These are phyloP conservation scores for Parapristionchus giblindavisi DNA, from an alignment of 2,888 invertebrate species.

Conservation along the genomic window DNA sequence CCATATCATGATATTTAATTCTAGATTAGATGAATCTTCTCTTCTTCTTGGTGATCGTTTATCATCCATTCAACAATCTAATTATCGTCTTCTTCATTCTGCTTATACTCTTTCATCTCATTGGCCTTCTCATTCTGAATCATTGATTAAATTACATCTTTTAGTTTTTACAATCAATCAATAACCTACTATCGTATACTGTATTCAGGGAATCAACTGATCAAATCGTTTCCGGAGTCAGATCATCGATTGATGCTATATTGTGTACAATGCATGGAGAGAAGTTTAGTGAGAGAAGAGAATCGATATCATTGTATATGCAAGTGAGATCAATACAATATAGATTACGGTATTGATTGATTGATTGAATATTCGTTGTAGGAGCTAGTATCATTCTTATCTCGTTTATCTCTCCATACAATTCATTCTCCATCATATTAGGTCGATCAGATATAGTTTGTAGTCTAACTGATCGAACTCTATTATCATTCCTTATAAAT, in stretches of 20 bases:
- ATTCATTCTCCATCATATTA: constrained; percentile 51
- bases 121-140: constrained; percentile 48
- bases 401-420: constrained; percentile 50
- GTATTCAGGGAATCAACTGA: constrained; percentile 17
- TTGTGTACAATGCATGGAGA: constrained; percentile 54
- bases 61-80: constrained; percentile 49
- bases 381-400: constrained; percentile 52
- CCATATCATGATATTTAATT: not conserved
- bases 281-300: constrained; percentile 42
- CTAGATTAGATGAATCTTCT: constrained; percentile 7
- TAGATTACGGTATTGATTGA: not conserved
- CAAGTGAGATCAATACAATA: constrained; percentile 34
- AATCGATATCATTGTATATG: constrained; percentile 51
- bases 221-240: not conserved
- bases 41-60: constrained; percentile 47
- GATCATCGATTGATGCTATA: constrained; percentile 45
- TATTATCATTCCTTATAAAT: constrained; percentile 81
- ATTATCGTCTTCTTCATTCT: constrained; percentile 51
- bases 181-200: too few species aligned
- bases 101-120: constrained; percentile 46
- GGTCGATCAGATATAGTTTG: constrained; percentile 23
- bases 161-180: too few species aligned
- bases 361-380: constrained; percentile 17
- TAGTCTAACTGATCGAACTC: constrained; percentile 16
- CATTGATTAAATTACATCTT: constrained; percentile 44